Conservation (phyloP, 2,113 vertebrate species). For the Glaucomys volans region DNA sequence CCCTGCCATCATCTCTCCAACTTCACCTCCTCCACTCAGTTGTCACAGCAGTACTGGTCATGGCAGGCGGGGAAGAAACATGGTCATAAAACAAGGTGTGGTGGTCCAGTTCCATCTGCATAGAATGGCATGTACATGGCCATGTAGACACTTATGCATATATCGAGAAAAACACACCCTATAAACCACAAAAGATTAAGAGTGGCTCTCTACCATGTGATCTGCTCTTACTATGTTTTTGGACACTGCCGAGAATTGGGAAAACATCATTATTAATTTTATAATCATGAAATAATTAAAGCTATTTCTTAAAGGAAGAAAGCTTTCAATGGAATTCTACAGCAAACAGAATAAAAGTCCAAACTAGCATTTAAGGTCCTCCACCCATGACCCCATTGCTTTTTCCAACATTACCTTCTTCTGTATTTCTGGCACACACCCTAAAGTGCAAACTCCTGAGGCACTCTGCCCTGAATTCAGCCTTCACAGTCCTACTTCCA, state of each 20-base stretch:
- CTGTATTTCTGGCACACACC: background rate
- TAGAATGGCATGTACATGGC: background rate
- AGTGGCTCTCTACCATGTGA: background rate
- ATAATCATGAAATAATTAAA: slow-evolving; percentile 39
- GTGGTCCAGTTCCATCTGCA: background rate
- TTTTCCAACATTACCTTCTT: background rate
- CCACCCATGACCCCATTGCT: background rate
- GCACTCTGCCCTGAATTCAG: background rate
- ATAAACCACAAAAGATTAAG: background rate
- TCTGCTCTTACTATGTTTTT: background rate
- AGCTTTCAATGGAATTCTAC: background rate
- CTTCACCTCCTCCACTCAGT: background rate
- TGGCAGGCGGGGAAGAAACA: background rate
- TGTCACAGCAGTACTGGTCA: background rate
- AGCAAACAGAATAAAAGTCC: slow-evolving; percentile 39
- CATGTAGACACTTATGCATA: background rate
- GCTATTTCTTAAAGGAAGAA: background rate
- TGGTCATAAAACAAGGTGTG: background rate
- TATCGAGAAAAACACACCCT: background rate
- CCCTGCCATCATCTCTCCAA: no score
- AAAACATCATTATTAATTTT: slow-evolving; percentile 25
- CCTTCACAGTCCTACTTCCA: background rate
- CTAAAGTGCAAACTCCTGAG: background rate
- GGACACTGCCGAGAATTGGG: background rate
- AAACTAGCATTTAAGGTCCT: background rate